Evolutionary conservation across 1,140 invertebrate genomes (phyloP).

Genomic region (Asobara japonica): DNA sequence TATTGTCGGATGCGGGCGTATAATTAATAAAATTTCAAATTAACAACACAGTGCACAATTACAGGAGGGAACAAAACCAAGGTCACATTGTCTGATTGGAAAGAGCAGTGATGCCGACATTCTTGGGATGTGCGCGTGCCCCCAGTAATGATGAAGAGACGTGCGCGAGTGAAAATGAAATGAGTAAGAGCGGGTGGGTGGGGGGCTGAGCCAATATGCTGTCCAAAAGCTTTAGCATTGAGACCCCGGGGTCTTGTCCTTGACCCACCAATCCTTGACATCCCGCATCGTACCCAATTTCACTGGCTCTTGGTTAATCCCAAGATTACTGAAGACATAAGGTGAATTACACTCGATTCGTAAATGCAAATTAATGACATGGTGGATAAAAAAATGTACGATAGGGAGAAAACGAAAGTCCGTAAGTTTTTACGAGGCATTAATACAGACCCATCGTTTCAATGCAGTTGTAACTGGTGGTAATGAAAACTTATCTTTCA

Average conservation of each 20-base stretch:
- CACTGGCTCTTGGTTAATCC: background rate
- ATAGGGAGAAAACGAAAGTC: background rate
- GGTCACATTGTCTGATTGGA: background rate
- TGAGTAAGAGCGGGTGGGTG: background rate
- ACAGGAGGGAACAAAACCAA: background rate
- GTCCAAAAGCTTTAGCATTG: background rate
- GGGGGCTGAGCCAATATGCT: background rate
- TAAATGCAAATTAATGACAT: constrained; percentile 8
- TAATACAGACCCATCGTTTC: constrained; percentile 5
- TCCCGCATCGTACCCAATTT: background rate
- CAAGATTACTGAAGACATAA: background rate
- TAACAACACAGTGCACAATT: constrained; percentile 4
- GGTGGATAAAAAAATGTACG: background rate
- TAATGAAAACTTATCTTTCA: constrained; percentile 27
- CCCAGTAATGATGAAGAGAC: background rate
- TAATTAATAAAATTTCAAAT: constrained; percentile 16
- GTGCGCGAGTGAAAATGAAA: background rate
- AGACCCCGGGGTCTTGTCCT: constrained; percentile 19
- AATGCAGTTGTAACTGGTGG: constrained; percentile 1
- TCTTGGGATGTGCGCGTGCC: background rate
- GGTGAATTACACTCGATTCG: constrained; percentile 2
- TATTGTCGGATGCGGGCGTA: background rate
- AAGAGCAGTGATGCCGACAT: background rate
- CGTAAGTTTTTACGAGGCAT: background rate
- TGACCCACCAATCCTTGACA: constrained; percentile 22